Evolutionary conservation across 2,113 vertebrate genomes (phyloP).

Genomic region (Esox niger): DNA sequence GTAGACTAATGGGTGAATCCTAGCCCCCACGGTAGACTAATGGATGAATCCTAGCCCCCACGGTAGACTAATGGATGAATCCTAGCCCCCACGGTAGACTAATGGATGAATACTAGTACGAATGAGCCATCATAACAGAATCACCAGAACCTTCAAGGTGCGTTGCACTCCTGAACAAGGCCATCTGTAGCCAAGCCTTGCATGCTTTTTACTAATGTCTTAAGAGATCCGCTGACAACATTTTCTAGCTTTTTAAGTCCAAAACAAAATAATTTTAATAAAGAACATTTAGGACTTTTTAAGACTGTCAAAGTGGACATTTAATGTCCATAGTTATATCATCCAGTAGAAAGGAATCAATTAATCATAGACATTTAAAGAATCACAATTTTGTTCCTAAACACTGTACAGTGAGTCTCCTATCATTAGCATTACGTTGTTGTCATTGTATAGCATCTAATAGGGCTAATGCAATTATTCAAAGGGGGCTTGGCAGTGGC

Average conservation of each 20-base stretch:
- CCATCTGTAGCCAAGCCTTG: slow-evolving; percentile 38
- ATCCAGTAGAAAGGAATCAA: slow-evolving; percentile 10
- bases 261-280: slow-evolving; percentile 16
- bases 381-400: neutral
- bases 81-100: too few relatives aligned
- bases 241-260: slow-evolving; percentile 57
- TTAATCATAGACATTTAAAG: too few relatives aligned
- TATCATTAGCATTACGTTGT: slow-evolving; percentile 33
- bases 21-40: too few relatives aligned
- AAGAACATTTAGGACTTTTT: neutral
- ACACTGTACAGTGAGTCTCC: slow-evolving; percentile 39
- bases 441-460: slow-evolving; percentile 46
- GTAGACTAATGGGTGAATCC: too few relatives aligned
- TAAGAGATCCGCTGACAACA: slow-evolving; percentile 37
- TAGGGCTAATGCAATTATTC: slow-evolving; percentile 55
- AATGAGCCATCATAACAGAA: too few relatives aligned
- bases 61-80: too few relatives aligned
- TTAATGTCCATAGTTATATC: neutral
- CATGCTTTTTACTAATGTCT: slow-evolving; percentile 53
- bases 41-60: too few relatives aligned
- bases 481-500: slow-evolving; percentile 33
- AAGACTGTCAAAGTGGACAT: neutral
- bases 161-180: slow-evolving; percentile 50
- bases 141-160: too few relatives aligned
- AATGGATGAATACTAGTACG: too few relatives aligned